Evolutionary conservation across 2,888 invertebrate species (phyloP), one percentile per base, ranked within the genome.

Genomic region (Tanypteryx hageni): DNA sequence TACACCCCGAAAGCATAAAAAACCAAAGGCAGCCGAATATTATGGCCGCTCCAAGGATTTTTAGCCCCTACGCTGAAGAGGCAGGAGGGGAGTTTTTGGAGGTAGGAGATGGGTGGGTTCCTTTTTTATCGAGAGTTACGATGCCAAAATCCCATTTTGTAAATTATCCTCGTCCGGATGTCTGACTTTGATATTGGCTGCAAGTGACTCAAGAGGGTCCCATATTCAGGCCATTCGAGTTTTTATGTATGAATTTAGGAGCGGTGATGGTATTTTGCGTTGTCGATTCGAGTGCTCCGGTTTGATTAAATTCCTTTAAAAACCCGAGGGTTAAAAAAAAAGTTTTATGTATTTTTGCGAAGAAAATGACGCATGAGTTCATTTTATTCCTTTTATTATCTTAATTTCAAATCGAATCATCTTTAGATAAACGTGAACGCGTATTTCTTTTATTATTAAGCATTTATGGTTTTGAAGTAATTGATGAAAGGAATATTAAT

Each of bases 161-260:
- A 76, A 76, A 76, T 76, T 76, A 76, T 76, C 76, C 76, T 76
- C 76, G 76, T 76, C 22, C 76, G 76, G 76, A 27, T 76, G 76
- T 76, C 76, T 76, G 76, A 76, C 76, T 76, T 76, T 76, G 76
- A 76, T 76, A 76, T 76, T 27, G 27, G 13, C 76, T 76, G 76
- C 76, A 76, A 76, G 76, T 76, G 76, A 76, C 76, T 76, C 76
- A 18, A 76, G 76, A 76, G 76, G 76, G 76, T 18, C 76, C 68
- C 76, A 76, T 76, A 76, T 76, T 76, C 76, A 76, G 76, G 1
- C 76, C 76, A 76, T 76, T 76, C 76, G 76, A 22, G 76, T 76
- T 76, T 76, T 76, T 76, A 76, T 76, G 76, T 13, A 76, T 14
- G 76, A 76, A 27, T 76, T 76, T 27, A 76, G 76, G 76, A 76